Evolutionary conservation across 30 jellyfish, hydroid and myxozoan species (phyloP), one percentile per base, ranked within the genome.

Genomic region (Nemopilema nomurai): DNA sequence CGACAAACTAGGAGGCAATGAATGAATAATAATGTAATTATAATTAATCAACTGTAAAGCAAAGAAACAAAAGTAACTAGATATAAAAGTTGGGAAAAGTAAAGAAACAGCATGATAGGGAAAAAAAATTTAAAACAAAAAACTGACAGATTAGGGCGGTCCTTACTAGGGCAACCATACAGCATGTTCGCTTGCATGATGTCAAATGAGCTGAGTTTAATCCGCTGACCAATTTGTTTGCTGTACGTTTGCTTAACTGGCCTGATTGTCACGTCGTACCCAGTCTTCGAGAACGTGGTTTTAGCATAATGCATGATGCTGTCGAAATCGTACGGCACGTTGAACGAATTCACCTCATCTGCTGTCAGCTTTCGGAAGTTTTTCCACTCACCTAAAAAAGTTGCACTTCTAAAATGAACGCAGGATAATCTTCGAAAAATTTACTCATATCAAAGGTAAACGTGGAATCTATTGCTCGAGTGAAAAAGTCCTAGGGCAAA

Each of bases 281-380:
- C 93, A 49, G 76, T 85, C 50, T 64, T 85, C 19, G 96, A 87
- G 52, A 87, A 87, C 20, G 96, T 87, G 23, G 74, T 50, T 69
- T 77, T 77, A 21, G 96, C 78, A 62, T 87, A 87, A 63, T 87
- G 96, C 96, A 87, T 87, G 32, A 87, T 87, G 74, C 96, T 87
- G 52, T 65, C 81, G 49, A 76, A 87, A 50, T 87, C 96, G 49
- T 87, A 87, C 1, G 90, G 86, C 21, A 87, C 89, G 16, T 67
- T 28, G 74, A 87, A 87, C 20, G 96, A 87, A 51, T 87, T 67
- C 49, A 78, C 87, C 69, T 87, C 96, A 1, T 62, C 16, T 17
- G 28, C 50, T 8, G 77, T 53, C 25, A 87, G 86, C 85, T 62
- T 77, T 23, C 96, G 85, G 81, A 87, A 87, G 71, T 87, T 87